phyloP scores from a whole-genome alignment of 2,113 vertebrate genomes.

The Mesocricetus auratus region DNA sequence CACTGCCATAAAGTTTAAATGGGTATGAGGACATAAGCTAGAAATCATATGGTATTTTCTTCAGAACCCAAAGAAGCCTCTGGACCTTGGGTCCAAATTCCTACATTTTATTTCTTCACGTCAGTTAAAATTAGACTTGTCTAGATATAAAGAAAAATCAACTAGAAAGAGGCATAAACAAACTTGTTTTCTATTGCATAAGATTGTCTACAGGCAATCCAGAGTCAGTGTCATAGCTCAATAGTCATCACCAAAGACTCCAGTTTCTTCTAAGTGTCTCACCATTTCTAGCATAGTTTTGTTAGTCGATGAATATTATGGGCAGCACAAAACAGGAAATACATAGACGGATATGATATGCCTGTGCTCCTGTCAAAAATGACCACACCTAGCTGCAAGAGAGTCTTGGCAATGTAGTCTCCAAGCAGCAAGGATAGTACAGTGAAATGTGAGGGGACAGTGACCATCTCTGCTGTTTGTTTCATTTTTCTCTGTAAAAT shows the following conservation, averaged over 20 bases:
- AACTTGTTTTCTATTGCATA: neutral
- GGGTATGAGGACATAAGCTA: neutral
- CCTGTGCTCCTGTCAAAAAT: neutral
- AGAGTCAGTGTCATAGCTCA: neutral
- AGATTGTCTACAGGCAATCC: neutral
- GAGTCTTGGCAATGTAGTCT: neutral
- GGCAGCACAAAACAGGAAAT: neutral
- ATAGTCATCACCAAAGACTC: neutral
- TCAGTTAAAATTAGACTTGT: conserved; percentile 5
- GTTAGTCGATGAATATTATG: neutral
- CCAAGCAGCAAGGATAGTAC: neutral
- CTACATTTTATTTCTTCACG: conserved; percentile 2
- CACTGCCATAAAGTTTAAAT: neutral
- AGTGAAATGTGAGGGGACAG: neutral
- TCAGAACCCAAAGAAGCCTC: neutral
- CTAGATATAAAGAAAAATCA: neutral
- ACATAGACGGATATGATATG: neutral
- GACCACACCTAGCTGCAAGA: neutral
- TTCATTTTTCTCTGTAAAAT: neutral
- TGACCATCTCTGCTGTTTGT: neutral
- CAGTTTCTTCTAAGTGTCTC: neutral
- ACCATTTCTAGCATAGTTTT: neutral
- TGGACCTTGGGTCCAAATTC: neutral
- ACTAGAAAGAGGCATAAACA: neutral
- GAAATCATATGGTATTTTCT: neutral